phyloP scores from a whole-genome alignment of 2,797 vertebrate genomes.

The Thaleichthys pacificus region DNA sequence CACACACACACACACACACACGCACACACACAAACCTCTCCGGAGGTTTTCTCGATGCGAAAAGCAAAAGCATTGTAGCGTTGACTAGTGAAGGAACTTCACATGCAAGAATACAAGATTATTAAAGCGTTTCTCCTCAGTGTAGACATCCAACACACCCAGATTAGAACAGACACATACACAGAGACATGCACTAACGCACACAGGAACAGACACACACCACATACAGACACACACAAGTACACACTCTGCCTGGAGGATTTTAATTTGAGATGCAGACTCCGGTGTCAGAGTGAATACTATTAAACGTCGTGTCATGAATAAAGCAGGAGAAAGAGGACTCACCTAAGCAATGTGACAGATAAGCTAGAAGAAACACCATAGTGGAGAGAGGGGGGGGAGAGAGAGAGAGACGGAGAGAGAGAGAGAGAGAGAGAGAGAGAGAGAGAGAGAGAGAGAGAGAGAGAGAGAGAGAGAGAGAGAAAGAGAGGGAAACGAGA shows the following conservation, averaged over 20 bases:
- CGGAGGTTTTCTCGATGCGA: no score
- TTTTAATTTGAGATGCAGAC: constrained; percentile 78
- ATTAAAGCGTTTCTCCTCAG: background rate
- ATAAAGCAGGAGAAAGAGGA: constrained; percentile 77
- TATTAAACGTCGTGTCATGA: constrained; percentile 80
- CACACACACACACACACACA: constrained; percentile 8
- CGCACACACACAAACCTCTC: background rate
- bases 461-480: no score
- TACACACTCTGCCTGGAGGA: constrained; percentile 69
- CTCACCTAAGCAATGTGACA: constrained; percentile 73
- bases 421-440: constrained; percentile 13
- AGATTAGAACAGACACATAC: background rate
- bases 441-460: background rate
- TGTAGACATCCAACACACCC: background rate
- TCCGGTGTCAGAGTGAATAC: constrained; percentile 77
- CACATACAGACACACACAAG: constrained; percentile 22
- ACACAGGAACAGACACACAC: constrained; percentile 5
- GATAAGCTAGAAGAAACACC: constrained; percentile 23
- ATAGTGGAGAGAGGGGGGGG: background rate
- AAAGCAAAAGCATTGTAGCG: no score
- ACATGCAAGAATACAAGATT: background rate
- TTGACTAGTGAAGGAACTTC: background rate
- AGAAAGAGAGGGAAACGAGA: constrained; percentile 16
- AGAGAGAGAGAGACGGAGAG: no score
- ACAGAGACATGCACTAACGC: constrained; percentile 8